Evolutionary conservation across 2,113 vertebrate genomes (phyloP).

Genomic region (Psittacara wagleri): DNA sequence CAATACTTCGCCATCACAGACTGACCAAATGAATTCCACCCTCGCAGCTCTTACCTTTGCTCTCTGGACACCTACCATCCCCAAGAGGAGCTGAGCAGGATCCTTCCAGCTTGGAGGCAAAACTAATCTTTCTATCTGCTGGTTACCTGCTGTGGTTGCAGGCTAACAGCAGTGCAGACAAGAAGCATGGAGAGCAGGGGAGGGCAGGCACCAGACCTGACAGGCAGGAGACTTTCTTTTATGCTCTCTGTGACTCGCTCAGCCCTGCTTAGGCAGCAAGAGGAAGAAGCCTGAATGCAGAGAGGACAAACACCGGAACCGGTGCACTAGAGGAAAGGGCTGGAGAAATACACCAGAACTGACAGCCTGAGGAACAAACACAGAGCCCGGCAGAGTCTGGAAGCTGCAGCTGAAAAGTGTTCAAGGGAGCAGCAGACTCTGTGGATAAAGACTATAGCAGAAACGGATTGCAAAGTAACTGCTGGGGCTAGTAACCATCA

Average conservation of each 20-base stretch:
- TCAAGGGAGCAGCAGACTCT: not conserved
- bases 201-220: not conserved
- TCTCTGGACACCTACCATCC: not conserved
- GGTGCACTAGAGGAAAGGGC: not conserved
- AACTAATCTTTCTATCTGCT: not conserved
- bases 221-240: not conserved
- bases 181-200: not conserved
- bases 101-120: not conserved
- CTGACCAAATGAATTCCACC: not conserved
- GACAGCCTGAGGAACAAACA: not conserved
- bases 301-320: slow-evolving; percentile 43
- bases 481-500: not conserved
- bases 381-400: not conserved
- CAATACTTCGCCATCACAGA: not conserved
- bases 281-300: not conserved
- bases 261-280: not conserved
- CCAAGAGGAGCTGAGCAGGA: not conserved
- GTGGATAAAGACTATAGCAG: not conserved
- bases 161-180: not conserved
- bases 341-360: not conserved
- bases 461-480: not conserved
- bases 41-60: not conserved
- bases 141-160: not conserved
- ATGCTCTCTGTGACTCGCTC: fast-evolving
- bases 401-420: not conserved